These are phyloP conservation scores for Schizopygopsis malacanthus DNA, from an alignment of 2,797 vertebrate genomes.

Conservation along the genomic window DNA sequence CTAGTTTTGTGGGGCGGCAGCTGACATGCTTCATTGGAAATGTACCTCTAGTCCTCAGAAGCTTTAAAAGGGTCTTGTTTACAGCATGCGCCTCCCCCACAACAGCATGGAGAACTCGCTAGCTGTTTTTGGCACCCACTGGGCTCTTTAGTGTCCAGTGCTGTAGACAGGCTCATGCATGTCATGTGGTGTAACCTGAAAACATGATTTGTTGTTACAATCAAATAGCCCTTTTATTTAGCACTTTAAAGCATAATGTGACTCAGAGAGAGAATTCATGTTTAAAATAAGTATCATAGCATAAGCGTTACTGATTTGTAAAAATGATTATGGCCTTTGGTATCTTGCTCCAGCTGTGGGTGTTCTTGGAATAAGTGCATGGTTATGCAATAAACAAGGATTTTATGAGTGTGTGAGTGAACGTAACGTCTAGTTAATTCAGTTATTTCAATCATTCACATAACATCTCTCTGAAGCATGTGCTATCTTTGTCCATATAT, in stretches of 20 bases:
- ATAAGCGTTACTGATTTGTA: not conserved
- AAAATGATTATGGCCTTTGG: not conserved
- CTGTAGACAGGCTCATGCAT: conserved; percentile 57
- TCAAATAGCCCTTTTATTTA: conserved; percentile 14
- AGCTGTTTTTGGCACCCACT: conserved; percentile 61
- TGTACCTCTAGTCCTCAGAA: conserved; percentile 59
- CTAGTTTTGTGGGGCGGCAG: conserved; percentile 39
- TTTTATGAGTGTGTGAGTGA: conserved; percentile 3
- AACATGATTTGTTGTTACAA: conserved; percentile 21
- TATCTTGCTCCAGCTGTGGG: conserved; percentile 6
- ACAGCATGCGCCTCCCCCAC: conserved; percentile 9
- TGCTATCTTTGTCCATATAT: not conserved
- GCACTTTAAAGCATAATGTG: not conserved
- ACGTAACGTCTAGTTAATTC: not conserved
- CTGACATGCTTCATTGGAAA: conserved; percentile 60
- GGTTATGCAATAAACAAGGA: not conserved
- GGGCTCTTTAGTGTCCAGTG: conserved; percentile 56
- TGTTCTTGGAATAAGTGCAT: not conserved
- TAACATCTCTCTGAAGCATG: not conserved
- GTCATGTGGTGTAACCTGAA: conserved; percentile 49
- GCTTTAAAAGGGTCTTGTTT: conserved; percentile 57
- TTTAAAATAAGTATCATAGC: not conserved
- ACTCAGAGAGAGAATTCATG: not conserved
- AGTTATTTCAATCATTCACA: not conserved
- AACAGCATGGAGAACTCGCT: conserved; percentile 66